These are phyloP conservation scores for Morpho helenor DNA, from an alignment of 2,888 invertebrate genomes.

Conservation along the genomic window DNA sequence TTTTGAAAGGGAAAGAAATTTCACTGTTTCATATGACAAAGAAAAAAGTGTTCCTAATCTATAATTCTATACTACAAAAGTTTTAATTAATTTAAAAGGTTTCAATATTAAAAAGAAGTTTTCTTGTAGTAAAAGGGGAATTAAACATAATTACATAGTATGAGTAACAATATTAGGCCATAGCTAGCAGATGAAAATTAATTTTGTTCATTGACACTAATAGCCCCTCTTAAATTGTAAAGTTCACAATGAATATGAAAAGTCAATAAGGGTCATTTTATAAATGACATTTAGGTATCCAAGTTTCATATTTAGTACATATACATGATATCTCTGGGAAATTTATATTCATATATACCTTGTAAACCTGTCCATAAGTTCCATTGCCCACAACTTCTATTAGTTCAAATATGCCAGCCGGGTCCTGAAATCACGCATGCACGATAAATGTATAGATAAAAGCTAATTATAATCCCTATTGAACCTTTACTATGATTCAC, in stretches of 20 bases:
- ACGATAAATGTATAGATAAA: conserved; percentile 37
- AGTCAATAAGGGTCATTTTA: conserved; percentile 13
- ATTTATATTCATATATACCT: conserved; percentile 80
- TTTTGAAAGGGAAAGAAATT: no score
- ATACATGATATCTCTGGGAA: no score
- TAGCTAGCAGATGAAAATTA: conserved; percentile 34
- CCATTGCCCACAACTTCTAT: conserved; percentile 99
- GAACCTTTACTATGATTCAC: conserved; percentile 74
- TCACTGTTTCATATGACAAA: no score
- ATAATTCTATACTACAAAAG: no score
- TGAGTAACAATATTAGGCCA: conserved; percentile 23
- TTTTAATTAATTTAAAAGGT: no score
- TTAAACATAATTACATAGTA: conserved; percentile 1
- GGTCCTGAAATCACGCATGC: conserved; percentile 88
- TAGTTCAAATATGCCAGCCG: conserved; percentile 99
- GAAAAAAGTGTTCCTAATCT: no score
- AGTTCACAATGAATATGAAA: conserved; percentile 22
- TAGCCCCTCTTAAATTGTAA: conserved; percentile 36
- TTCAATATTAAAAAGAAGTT: no score
- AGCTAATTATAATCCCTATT: conserved; percentile 50
- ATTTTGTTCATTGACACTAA: conserved; percentile 65
- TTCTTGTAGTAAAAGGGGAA: no score
- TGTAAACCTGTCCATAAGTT: conserved; percentile 99
- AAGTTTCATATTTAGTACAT: no score
- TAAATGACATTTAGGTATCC: conserved; percentile 4